phyloP scores from a whole-genome alignment of 2,888 invertebrate species.

The Acleris literana region DNA sequence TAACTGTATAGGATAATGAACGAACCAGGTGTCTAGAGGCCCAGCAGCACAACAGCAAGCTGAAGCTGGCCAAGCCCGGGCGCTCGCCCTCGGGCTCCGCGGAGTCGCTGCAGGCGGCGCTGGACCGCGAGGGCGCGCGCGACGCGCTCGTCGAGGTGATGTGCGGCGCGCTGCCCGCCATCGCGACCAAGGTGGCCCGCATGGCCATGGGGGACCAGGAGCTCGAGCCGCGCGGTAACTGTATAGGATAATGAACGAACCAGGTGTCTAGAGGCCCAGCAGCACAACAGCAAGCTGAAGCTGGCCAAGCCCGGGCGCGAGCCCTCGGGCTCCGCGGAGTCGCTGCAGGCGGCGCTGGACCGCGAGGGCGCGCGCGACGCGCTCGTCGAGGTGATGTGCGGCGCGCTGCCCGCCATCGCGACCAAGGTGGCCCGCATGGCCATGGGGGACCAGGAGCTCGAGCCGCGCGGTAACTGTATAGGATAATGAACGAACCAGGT shows the following conservation, averaged over 20 bases:
- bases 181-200: slow-evolving; percentile 72
- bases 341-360: slow-evolving; percentile 54
- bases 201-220: slow-evolving; percentile 50
- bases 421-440: slow-evolving; percentile 66
- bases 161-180: slow-evolving; percentile 73
- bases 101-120: slow-evolving; percentile 56
- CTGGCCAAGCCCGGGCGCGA: too few relatives aligned
- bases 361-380: slow-evolving; percentile 73
- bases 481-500: too few relatives aligned
- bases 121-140: slow-evolving; percentile 65
- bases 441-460: slow-evolving; percentile 44
- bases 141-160: slow-evolving; percentile 81
- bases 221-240: slow-evolving; percentile 55
- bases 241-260: too few relatives aligned
- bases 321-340: slow-evolving; percentile 52
- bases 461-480: slow-evolving; percentile 54
- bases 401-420: slow-evolving; percentile 77
- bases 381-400: slow-evolving; percentile 78
- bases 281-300: too few relatives aligned
- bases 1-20: slow-evolving; percentile 39
- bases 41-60: slow-evolving; percentile 73
- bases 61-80: slow-evolving; percentile 59
- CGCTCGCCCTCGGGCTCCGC: slow-evolving; percentile 60
- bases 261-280: too few relatives aligned
- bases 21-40: too few relatives aligned